A percentile compares a stretch with the other conserved stretches of the same genome.
These are phyloP conservation scores for Cnemophilus loriae DNA, from an alignment of 2,113 vertebrate species.

Conservation along the genomic window DNA sequence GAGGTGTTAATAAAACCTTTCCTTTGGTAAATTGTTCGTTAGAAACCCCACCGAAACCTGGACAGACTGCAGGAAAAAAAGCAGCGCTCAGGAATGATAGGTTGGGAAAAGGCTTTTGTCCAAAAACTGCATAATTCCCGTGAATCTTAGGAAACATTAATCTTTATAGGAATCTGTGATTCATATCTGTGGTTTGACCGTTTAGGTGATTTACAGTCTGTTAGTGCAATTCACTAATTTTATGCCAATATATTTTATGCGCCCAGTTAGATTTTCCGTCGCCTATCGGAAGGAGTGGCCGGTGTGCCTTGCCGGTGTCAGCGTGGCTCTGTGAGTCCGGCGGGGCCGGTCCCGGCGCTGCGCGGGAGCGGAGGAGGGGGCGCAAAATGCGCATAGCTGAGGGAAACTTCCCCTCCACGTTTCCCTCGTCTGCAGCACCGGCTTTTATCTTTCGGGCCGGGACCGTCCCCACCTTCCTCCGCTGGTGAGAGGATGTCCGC, in stretches of 20 bases:
- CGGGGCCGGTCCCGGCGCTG: neutral
- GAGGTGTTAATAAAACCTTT: slow-evolving; percentile 62
- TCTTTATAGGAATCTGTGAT: slow-evolving; percentile 58
- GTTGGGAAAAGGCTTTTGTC: slow-evolving; percentile 37
- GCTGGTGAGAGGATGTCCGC: neutral
- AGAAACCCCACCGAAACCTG: slow-evolving; percentile 13
- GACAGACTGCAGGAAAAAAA: neutral
- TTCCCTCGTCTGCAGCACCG: neutral
- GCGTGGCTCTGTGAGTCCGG: neutral
- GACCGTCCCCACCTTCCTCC: neutral
- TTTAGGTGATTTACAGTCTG: slow-evolving; percentile 49
- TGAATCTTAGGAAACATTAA: slow-evolving; percentile 58
- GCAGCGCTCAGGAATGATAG: neutral
- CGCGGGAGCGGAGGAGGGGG: neutral
- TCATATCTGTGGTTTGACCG: slow-evolving; percentile 50
- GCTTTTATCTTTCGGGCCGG: too few relatives aligned
- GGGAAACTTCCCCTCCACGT: neutral
- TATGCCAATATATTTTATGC: slow-evolving; percentile 27
- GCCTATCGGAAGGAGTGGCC: neutral
- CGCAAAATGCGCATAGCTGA: neutral
- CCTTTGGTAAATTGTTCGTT: slow-evolving; percentile 39
- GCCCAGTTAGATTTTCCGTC: neutral
- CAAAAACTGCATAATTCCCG: slow-evolving; percentile 37
- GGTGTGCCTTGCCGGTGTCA: neutral
- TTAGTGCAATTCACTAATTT: slow-evolving; percentile 49